Conservation (phyloP, 2,113 vertebrate genomes). For the Dissostichus mawsoni region DNA sequence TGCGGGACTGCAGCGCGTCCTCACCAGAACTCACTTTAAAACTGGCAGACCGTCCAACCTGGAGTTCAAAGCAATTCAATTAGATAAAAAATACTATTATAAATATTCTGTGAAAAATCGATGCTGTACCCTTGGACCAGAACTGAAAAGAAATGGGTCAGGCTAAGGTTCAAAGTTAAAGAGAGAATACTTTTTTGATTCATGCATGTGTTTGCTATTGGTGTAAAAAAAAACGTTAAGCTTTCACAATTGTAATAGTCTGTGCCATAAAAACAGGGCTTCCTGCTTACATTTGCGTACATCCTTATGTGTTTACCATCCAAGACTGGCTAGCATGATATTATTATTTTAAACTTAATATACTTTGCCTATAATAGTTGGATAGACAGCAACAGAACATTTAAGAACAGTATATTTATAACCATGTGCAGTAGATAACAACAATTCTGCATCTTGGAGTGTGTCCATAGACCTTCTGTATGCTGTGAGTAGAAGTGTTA, state of each 20-base stretch:
- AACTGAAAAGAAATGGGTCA: not conserved
- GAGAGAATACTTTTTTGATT: not conserved
- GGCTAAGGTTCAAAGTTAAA: not conserved
- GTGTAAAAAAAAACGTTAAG: not conserved
- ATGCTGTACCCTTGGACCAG: not conserved
- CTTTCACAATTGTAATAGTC: not conserved
- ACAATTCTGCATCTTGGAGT: not conserved
- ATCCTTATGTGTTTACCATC: conserved; percentile 1
- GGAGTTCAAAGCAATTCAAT: conserved; percentile 19
- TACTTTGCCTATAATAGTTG: not conserved
- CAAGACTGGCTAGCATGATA: not conserved
- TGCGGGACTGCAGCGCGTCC: conserved; percentile 62
- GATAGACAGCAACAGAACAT: not conserved
- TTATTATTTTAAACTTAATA: not conserved
- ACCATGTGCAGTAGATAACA: not conserved
- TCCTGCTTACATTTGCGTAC: not conserved
- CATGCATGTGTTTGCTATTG: not conserved
- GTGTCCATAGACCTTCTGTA: not conserved
- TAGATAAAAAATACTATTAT: not conserved
- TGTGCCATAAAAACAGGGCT: not conserved
- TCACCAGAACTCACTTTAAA: conserved; percentile 69
- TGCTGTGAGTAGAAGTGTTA: not conserved
- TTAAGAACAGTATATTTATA: too few relatives aligned
- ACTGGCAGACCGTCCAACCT: conserved; percentile 65
- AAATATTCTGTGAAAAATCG: not conserved